Conservation (phyloP, 2,113 vertebrate genomes). For the Clarias batrachus region DNA sequence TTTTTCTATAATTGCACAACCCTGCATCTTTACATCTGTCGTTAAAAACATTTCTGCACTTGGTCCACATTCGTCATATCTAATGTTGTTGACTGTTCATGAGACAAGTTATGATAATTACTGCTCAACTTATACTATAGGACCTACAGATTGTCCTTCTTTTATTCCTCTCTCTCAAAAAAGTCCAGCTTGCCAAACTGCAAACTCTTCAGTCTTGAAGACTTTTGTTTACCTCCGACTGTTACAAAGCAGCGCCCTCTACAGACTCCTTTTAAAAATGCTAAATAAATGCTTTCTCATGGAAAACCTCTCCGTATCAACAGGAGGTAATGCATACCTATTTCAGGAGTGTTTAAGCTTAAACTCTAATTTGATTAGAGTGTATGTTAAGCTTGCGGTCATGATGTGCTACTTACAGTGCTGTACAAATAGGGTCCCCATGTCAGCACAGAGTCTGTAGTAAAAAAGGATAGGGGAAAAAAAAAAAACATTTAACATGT, state of each 20-base stretch:
- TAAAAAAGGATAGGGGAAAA: slow-evolving; percentile 45
- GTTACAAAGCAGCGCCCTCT: background rate
- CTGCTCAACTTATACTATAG: background rate
- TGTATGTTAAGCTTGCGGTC: background rate
- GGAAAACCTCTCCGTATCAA: background rate
- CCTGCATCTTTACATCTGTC: background rate
- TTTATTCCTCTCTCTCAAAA: background rate
- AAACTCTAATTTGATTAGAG: background rate
- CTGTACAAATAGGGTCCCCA: slow-evolving; percentile 96
- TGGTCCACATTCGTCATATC: background rate
- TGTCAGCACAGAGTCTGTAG: slow-evolving; percentile 88
- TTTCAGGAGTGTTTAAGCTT: background rate
- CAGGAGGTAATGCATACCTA: background rate
- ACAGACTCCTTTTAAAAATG: background rate
- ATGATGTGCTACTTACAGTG: slow-evolving; percentile 77
- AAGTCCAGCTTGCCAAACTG: background rate
- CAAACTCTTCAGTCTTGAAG: background rate
- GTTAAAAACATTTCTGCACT: background rate
- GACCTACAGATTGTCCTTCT: background rate
- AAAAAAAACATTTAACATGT: background rate
- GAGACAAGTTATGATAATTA: background rate
- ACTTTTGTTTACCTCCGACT: background rate
- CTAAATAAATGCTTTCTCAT: background rate
- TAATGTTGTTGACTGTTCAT: background rate
- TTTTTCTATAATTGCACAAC: background rate